Evolutionary conservation across 1,140 invertebrate species (phyloP), one percentile per base, ranked within the genome.

Genomic region (Orchestia grillus): DNA sequence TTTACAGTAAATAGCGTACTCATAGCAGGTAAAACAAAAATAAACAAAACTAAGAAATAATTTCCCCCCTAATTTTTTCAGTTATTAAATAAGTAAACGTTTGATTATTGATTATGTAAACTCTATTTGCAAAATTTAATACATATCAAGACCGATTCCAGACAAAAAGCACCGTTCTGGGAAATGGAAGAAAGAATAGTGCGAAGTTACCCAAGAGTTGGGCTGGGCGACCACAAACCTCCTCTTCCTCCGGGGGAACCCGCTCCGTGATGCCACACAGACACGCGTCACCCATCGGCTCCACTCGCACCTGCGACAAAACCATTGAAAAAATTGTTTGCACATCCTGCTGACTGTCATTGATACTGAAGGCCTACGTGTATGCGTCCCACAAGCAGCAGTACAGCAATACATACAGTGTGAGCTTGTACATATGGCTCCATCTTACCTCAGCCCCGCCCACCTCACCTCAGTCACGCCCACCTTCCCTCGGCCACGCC

Each of bases 401-500:
- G 6, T 53, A 8, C 19, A 19, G 19, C 47, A 53, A 53, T 19
- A 53, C 6, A 53, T 19, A 53, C 19, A n/a, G n/a, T n/a, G n/a
- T n/a, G n/a, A n/a, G n/a, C n/a, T n/a, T n/a, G n/a, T n/a, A n/a
- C 47, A 53, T 19, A 6, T 19, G 19, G 6, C n/a, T n/a, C n/a
- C n/a, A n/a, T n/a, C n/a, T n/a, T n/a, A n/a, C n/a, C n/a, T n/a
- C n/a, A n/a, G n/a, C 19, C 47, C 47, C 6, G 19, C 47, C 6
- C 47, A 53, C 47, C 47, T 53, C 47, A 53, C 47, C 47, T 53
- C 47, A 53, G 47, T 19, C 47, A 53, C 19, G 47, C 47, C 47
- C 47, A 53, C 36, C 90, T 43, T 11, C 19, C 90, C 90, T 92
- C 90, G 96, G 97, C 97, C 87, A 98, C 96, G 42, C 98, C 98